A percentile compares a stretch with the other conserved stretches of the same genome.
Conservation (phyloP, 2,888 invertebrate species). For the Scaptomyza caliginosa region DNA sequence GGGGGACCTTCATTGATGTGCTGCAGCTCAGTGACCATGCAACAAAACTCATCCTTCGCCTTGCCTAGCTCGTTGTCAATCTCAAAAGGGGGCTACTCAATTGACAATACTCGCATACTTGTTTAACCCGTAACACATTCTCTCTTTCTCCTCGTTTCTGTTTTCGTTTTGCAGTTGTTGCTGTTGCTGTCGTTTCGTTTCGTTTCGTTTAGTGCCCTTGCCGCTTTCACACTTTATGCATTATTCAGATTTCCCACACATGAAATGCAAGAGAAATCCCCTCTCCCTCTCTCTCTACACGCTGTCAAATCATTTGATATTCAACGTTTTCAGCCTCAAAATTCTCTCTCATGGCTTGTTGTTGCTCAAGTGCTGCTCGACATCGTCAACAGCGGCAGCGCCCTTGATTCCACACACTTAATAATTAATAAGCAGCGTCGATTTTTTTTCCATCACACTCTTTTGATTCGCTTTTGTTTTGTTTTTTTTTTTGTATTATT, state of each 20-base stretch:
- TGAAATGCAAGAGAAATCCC: constrained; percentile 10
- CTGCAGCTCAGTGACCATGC: constrained; percentile 17
- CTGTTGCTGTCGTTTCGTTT: constrained; percentile 53
- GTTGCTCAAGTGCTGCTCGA: constrained; percentile 28
- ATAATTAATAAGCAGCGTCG: constrained; percentile 75
- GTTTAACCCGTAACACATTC: constrained; percentile 74
- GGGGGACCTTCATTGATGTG: constrained; percentile 52
- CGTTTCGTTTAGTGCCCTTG: constrained; percentile 68
- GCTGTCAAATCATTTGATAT: constrained; percentile 32
- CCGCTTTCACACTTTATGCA: constrained; percentile 79
- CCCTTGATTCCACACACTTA: constrained; percentile 79
- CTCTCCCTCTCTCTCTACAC: neutral
- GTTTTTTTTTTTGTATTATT: constrained; percentile 20
- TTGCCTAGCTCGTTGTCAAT: neutral
- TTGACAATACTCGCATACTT: constrained; percentile 73
- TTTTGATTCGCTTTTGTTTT: constrained; percentile 9
- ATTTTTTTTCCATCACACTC: constrained; percentile 36
- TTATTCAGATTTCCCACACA: constrained; percentile 77
- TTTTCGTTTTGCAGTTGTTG: constrained; percentile 49
- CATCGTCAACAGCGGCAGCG: constrained; percentile 63
- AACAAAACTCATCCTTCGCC: neutral
- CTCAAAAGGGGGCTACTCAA: constrained; percentile 60
- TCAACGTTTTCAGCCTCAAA: constrained; percentile 28
- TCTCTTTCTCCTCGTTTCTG: too few species aligned
- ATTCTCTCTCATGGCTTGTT: constrained; percentile 16